These are phyloP conservation scores for Psammodynastes pulverulentus DNA, from an alignment of 2,113 vertebrate species.

Conservation along the genomic window DNA sequence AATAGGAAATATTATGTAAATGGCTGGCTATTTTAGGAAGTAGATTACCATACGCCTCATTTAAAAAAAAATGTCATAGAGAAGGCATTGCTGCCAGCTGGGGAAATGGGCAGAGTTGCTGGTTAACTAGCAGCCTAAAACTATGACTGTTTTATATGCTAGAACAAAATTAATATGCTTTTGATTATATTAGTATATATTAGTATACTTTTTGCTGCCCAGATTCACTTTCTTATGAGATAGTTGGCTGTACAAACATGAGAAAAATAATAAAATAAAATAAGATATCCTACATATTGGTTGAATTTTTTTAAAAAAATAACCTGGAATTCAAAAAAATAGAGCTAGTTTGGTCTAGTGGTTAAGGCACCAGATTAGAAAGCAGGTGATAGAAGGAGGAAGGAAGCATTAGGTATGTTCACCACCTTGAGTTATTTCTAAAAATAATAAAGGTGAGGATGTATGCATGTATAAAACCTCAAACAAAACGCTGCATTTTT, in stretches of 20 bases:
- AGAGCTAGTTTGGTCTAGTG: background rate
- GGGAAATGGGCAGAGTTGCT: background rate
- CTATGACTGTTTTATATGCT: background rate
- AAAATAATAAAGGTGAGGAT: no score
- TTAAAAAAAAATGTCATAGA: no score
- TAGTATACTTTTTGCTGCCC: background rate
- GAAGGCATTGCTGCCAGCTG: background rate
- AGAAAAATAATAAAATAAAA: background rate
- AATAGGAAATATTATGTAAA: background rate
- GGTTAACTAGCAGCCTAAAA: background rate
- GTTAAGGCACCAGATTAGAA: background rate
- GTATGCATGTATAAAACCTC: no score
- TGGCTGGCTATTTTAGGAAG: background rate
- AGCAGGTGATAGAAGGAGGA: background rate
- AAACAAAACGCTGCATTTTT: background rate
- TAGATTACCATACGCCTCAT: background rate
- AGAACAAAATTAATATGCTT: background rate
- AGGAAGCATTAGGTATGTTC: background rate
- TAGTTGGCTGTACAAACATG: background rate
- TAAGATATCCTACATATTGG: background rate
- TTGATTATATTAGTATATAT: no score
- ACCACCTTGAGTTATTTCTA: background rate
- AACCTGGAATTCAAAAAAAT: background rate
- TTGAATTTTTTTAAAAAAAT: background rate
- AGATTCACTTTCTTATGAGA: background rate